Evolutionary conservation across 2,113 vertebrate species (phyloP), one percentile per base, ranked within the genome.

Genomic region (Catagonus wagneri): DNA sequence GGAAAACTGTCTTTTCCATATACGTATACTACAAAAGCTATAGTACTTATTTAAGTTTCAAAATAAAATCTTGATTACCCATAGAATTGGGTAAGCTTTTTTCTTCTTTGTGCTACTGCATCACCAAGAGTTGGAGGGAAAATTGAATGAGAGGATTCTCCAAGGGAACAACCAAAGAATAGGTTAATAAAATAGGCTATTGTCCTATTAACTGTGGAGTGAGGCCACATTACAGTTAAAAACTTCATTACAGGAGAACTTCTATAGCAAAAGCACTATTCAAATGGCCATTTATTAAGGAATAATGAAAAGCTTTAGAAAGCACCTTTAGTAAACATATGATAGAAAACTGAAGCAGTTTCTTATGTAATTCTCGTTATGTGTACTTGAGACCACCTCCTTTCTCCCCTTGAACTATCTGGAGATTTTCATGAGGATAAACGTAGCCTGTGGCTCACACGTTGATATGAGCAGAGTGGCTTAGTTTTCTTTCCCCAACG

Each of bases 31-130:
- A 52, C n/a, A 95, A 79, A 93, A 89, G 69, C 89, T 15, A 36
- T 50, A 92, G 80, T 96, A 89, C 68, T 96, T 94, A 83, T 58
- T 79, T 81, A 91, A 90, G 16, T 56, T 75, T 92, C 92, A 81
- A 36, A 97, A 81, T 88, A 75, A 94, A 95, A 95, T 84, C 36
- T 93, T 93, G 96, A 93, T 93, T 92, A 76, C 27, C 58, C 54
- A 80, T 93, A 93, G 87, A 92, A 96, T 60, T 1, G 5, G 81
- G 54, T 83, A 76, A 44, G 14, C 9, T 23, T 89, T 95, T 93
- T 96, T 92, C 52, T 96, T 89, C 76, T 88, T 93, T 89, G 61
- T 23, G 34, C 56, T 75, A 60, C 34, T 95, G 83, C 6, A 54
- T 84, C 75, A 83, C 6, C 84, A 71, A 83, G 89, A 97, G 52